Evolutionary conservation across 2,113 vertebrate species (phyloP).

Genomic region (Lepisosteus oculatus): DNA sequence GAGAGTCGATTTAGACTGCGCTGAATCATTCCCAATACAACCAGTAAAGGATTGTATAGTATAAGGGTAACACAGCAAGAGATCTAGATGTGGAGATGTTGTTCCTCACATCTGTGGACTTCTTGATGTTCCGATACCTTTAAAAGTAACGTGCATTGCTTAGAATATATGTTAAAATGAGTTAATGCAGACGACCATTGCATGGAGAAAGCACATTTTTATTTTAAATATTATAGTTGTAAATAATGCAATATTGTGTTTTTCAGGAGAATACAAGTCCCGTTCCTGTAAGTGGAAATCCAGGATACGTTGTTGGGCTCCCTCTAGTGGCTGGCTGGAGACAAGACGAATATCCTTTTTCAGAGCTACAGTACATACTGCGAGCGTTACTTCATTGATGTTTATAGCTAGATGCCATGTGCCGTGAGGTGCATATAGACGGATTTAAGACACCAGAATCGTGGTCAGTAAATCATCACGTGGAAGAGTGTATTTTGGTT

Average conservation of each 20-base stretch:
- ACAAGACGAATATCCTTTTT: conserved; percentile 65
- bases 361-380: background rate
- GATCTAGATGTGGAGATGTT: too few relatives aligned
- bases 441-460: background rate
- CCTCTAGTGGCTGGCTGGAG: conserved; percentile 61
- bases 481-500: background rate
- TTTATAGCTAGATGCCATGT: background rate
- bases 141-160: too few relatives aligned
- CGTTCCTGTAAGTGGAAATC: conserved; percentile 59
- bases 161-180: too few relatives aligned
- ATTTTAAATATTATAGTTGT: too few relatives aligned
- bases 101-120: too few relatives aligned
- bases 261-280: conserved; percentile 30
- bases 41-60: too few relatives aligned
- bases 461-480: background rate
- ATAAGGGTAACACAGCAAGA: too few relatives aligned
- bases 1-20: too few relatives aligned
- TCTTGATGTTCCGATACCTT: too few relatives aligned
- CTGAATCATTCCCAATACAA: too few relatives aligned
- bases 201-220: too few relatives aligned
- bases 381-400: background rate
- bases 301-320: conserved; percentile 62
- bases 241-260: background rate
- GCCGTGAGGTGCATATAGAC: background rate
- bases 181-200: too few relatives aligned